A percentile compares a stretch with the other conserved stretches of the same genome.
phyloP scores from a whole-genome alignment of 2,797 vertebrate species.

The Loris lydekkerianus region DNA sequence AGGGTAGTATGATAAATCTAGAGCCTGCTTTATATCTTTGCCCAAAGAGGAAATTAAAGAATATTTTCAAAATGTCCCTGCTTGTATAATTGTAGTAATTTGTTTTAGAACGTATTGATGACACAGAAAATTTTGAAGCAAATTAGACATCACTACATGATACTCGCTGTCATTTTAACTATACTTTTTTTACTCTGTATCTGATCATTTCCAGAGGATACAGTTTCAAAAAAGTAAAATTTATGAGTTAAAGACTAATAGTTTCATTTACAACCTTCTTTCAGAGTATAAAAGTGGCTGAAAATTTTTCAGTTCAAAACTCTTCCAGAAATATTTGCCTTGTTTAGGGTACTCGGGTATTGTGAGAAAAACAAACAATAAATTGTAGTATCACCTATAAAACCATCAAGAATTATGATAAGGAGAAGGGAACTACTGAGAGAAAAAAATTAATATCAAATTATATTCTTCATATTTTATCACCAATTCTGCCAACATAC shows the following conservation, averaged over 20 bases:
- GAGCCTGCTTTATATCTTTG: background rate
- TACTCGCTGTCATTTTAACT: background rate
- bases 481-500: background rate
- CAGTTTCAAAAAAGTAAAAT: background rate
- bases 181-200: background rate
- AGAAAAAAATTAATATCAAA: slow-evolving; percentile 12
- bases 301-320: background rate
- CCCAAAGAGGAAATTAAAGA: background rate
- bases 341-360: background rate
- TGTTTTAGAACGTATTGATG: background rate
- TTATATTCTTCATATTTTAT: background rate
- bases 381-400: background rate
- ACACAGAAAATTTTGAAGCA: background rate
- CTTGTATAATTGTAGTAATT: background rate
- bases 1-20: background rate
- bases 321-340: background rate
- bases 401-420: background rate
- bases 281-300: background rate
- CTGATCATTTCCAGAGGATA: background rate
- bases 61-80: background rate
- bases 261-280: background rate
- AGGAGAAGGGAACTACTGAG: background rate
- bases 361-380: background rate
- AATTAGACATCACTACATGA: background rate
- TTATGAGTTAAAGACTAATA: background rate